These are phyloP conservation scores for Chrysomela aeneicollis DNA, from an alignment of 2,888 invertebrate genomes.

Conservation along the genomic window DNA sequence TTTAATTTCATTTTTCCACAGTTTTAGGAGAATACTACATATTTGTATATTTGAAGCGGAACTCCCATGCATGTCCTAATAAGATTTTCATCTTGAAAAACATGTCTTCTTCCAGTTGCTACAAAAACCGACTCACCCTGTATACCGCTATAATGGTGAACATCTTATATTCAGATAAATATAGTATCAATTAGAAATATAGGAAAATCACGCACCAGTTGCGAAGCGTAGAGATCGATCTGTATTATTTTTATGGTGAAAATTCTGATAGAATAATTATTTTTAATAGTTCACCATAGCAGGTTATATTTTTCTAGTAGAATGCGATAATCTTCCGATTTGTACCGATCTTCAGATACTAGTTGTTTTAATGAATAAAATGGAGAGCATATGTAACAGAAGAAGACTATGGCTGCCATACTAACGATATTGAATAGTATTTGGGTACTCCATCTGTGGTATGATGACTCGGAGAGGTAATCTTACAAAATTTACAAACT, in stretches of 20 bases:
- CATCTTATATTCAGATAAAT: conserved; percentile 15
- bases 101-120: too few relatives aligned
- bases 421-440: too few relatives aligned
- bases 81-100: too few relatives aligned
- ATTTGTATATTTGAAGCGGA: too few relatives aligned
- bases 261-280: conserved; percentile 26
- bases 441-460: too few relatives aligned
- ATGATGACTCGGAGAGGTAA: too few relatives aligned
- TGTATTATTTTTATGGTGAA: conserved; percentile 32
- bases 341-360: background rate
- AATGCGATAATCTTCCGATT: conserved; percentile 2
- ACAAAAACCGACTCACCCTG: too few relatives aligned
- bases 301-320: conserved; percentile 2
- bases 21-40: too few relatives aligned
- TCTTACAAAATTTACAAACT: too few relatives aligned
- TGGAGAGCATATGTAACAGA: background rate
- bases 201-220: conserved; percentile 29
- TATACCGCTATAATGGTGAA: background rate
- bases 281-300: conserved; percentile 18
- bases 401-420: too few relatives aligned
- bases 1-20: too few relatives aligned
- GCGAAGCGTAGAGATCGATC: conserved; percentile 30
- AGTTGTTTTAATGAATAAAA: background rate
- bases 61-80: too few relatives aligned
- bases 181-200: conserved; percentile 9